A percentile compares a stretch with the other conserved stretches of the same genome.
phyloP scores from a whole-genome alignment of 2,888 invertebrate species.

The Rhagophthalmus giganteus region DNA sequence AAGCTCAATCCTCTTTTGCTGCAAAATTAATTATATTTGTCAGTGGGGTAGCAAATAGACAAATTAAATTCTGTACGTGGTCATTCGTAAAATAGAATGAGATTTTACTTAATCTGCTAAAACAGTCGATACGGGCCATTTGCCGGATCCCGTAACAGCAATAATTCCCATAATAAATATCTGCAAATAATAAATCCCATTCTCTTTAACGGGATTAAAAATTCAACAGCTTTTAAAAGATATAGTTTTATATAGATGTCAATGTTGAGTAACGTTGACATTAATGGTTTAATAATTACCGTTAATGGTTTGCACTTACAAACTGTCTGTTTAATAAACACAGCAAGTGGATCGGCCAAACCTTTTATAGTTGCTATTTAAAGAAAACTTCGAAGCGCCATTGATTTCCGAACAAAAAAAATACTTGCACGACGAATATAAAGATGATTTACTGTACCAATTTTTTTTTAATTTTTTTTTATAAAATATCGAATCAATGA shows the following conservation, averaged over 20 bases:
- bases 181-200: constrained; percentile 7
- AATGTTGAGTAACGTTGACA: constrained; percentile 42
- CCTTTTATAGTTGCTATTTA: constrained; percentile 15
- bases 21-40: constrained; percentile 39
- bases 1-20: constrained; percentile 35
- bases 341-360: constrained; percentile 10
- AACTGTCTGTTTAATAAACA: constrained; percentile 24
- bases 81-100: constrained; percentile 22
- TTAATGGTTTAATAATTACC: constrained; percentile 48
- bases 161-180: constrained; percentile 4
- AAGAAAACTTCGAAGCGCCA: constrained; percentile 3
- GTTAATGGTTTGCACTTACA: constrained; percentile 47
- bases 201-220: constrained; percentile 11
- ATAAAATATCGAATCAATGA: too few species aligned
- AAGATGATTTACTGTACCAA: too few species aligned
- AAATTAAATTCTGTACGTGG: constrained; percentile 29
- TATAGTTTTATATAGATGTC: constrained; percentile 40
- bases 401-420: not conserved
- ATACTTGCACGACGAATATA: too few species aligned
- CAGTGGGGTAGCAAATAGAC: constrained; percentile 35
- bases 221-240: constrained; percentile 9
- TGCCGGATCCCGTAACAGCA: constrained; percentile 13
- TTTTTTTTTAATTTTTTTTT: too few species aligned
- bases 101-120: constrained; percentile 27
- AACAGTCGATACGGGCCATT: constrained; percentile 17